Base-by-base conservation (phyloP, 37 sponge, comb jelly and placozoan species). In the Chondrilla cf. caribensis region DNA sequence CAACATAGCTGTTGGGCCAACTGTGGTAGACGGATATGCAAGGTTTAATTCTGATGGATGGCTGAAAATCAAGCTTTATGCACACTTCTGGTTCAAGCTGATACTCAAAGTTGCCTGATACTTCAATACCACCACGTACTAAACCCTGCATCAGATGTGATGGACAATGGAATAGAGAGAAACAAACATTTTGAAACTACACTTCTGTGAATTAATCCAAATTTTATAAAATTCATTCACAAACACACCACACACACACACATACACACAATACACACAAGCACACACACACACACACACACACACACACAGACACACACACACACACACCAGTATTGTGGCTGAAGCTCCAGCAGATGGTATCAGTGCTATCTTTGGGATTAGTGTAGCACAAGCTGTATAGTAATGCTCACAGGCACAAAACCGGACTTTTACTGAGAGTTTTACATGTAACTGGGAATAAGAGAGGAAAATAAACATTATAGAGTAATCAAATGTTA, bases 1-100 rank as follows among this genome's bases (percentile, higher is more conserved):
- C 76, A 37, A 73, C 76, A 39, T 73, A 73, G 76, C 76, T 73
- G 76, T 73, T 73, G 76, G 76, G 76, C 76, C 76, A 73, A 43
- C 25, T 39, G 76, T 73, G 76, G 44, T 73, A 73, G 24, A 73
- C 43, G 2, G 76, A 73, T 32, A 73, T 73, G 44, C 76, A 73
- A 18, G 76, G 76, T 21, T 22, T 36, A n/a, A 73, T 37, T 37
- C 44, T 37, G 42, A 73, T 37, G 21, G 42, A n/a, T 3, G 76
- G 76, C 24, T 38, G 24, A 39, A 73, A 73, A 37, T 73, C 76
- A 73, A 73, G 15, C 76, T 40, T 73, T 22, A 73, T 73, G 44
- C 76, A 73, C 21, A 73, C 25, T 40, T 73, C 76, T 15, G 76
- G 76, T 39, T 73, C 76, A 36, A 73, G 31, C 36, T 38, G 42